Evolutionary conservation across 2,113 vertebrate genomes (phyloP).

Genomic region (Gila orcuttii): DNA sequence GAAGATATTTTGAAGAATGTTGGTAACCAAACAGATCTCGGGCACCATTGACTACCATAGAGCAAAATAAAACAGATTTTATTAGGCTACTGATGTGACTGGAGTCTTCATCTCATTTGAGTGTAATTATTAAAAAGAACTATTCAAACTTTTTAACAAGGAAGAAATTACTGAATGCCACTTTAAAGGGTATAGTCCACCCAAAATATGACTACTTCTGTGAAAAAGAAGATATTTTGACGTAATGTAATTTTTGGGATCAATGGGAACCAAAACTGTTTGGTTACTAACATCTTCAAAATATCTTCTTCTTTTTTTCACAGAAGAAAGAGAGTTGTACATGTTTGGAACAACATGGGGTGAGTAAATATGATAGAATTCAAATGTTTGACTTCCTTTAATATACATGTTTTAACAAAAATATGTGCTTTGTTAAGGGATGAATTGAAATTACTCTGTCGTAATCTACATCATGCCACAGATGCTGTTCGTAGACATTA

Average conservation of each 20-base stretch:
- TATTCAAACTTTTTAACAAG: not conserved
- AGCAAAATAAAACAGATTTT: not conserved
- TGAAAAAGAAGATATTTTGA: too few relatives aligned
- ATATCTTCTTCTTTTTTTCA: not conserved
- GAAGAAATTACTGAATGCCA: not conserved
- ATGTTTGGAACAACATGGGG: not conserved
- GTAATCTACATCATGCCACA: not conserved
- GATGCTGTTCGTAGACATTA: conserved; percentile 29
- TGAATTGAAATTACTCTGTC: not conserved
- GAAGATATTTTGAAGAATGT: too few relatives aligned
- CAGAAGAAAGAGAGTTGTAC: not conserved
- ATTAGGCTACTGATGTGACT: not conserved
- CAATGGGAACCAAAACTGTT: not conserved
- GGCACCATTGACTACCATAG: not conserved
- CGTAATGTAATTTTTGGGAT: not conserved
- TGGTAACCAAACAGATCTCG: too few relatives aligned
- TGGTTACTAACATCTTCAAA: not conserved
- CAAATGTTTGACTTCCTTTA: not conserved
- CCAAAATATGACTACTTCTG: not conserved
- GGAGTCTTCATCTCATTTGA: not conserved
- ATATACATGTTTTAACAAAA: not conserved
- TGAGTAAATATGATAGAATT: not conserved
- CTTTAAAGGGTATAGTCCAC: not conserved
- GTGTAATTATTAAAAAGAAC: not conserved
- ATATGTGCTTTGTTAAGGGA: not conserved